These are phyloP conservation scores for Heterocephalus glaber DNA, from an alignment of 2,113 vertebrate species.

Conservation along the genomic window DNA sequence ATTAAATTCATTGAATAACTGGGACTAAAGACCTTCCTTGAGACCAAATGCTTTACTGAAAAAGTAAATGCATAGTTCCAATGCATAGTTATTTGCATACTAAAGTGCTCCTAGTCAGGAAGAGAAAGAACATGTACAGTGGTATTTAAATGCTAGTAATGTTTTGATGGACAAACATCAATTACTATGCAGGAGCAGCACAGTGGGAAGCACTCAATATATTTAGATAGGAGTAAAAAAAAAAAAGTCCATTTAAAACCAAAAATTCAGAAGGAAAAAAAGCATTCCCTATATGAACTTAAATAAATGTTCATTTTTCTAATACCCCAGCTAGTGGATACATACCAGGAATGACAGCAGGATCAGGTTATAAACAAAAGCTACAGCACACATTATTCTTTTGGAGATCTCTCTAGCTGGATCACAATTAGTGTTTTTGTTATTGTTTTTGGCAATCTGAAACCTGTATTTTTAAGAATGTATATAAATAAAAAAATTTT, in stretches of 20 bases:
- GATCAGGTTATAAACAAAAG: neutral
- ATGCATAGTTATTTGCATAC: neutral
- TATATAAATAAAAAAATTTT: neutral
- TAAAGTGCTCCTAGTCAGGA: neutral
- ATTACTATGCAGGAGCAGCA: neutral
- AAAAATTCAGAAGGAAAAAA: neutral
- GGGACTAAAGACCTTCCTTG: neutral
- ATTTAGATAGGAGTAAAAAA: constrained; percentile 4
- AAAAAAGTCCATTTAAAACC: neutral
- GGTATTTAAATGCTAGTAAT: constrained; percentile 38
- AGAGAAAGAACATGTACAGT: neutral
- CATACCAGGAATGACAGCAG: neutral
- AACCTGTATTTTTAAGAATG: neutral
- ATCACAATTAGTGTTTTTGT: neutral
- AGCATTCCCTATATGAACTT: neutral
- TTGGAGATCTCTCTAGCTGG: neutral
- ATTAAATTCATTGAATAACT: constrained; percentile 61
- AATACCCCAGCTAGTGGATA: neutral
- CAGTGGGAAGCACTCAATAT: constrained; percentile 35
- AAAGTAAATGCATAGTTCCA: neutral
- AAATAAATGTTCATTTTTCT: neutral
- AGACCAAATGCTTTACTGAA: neutral
- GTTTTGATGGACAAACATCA: constrained; percentile 60
- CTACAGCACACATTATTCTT: neutral
- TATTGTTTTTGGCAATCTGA: neutral